Conservation (phyloP, 2,888 invertebrate genomes). For the Sclerodermus sp. region DNA sequence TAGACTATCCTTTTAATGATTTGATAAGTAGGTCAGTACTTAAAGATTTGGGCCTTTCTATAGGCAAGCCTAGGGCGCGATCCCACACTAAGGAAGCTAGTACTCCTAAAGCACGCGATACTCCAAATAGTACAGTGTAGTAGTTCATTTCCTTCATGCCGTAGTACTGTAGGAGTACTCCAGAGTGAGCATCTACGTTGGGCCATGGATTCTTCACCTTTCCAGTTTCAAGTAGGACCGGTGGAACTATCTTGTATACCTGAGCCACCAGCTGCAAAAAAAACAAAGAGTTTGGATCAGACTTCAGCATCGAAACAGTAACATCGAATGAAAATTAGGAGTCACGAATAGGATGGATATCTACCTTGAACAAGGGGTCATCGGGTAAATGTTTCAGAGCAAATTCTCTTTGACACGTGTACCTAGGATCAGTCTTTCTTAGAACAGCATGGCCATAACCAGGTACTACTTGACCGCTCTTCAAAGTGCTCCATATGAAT, state of each 20-base stretch:
- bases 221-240: slow-evolving; percentile 87
- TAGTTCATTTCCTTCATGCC: slow-evolving; percentile 88
- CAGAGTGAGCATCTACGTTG: slow-evolving; percentile 96
- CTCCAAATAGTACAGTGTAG: slow-evolving; percentile 89
- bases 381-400: slow-evolving; percentile 91
- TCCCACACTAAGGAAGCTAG: slow-evolving; percentile 80
- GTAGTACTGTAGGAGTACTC: slow-evolving; percentile 73
- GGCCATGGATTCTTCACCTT: slow-evolving; percentile 99
- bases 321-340: too few species aligned
- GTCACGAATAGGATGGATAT: too few species aligned
- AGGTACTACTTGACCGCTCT: slow-evolving; percentile 94
- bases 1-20: slow-evolving; percentile 44
- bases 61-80: slow-evolving; percentile 78
- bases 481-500: slow-evolving; percentile 96
- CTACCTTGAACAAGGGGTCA: slow-evolving; percentile 83
- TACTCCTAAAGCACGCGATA: slow-evolving; percentile 83
- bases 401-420: slow-evolving; percentile 92
- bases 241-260: slow-evolving; percentile 90
- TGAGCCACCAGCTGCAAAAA: slow-evolving; percentile 75
- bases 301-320: neutral
- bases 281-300: neutral
- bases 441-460: slow-evolving; percentile 96
- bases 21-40: slow-evolving; percentile 56
- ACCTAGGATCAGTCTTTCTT: slow-evolving; percentile 90
- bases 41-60: slow-evolving; percentile 84